These are phyloP conservation scores for Dendrolimus pini DNA, from an alignment of 2,888 invertebrate species.

Conservation along the genomic window DNA sequence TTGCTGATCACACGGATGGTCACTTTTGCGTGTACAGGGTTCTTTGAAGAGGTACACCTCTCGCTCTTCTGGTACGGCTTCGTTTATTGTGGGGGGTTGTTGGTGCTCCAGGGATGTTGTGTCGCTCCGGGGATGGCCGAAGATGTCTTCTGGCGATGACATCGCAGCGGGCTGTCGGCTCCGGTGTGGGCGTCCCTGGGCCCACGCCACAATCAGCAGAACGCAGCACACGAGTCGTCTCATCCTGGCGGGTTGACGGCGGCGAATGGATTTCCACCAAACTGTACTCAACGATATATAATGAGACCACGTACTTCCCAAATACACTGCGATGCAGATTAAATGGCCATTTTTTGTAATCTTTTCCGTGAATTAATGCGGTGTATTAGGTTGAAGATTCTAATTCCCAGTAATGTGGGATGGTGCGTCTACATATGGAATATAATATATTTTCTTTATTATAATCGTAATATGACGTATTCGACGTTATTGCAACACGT, in stretches of 20 bases:
- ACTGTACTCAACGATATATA: not conserved
- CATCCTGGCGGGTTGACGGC: not conserved
- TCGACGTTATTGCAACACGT: too few relatives aligned
- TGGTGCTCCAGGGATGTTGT: too few relatives aligned
- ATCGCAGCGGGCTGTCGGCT: not conserved
- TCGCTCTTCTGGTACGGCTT: not conserved
- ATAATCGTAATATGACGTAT: too few relatives aligned
- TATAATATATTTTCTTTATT: too few relatives aligned
- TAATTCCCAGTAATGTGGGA: not conserved
- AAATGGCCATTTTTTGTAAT: conserved; percentile 4
- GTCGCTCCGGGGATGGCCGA: too few relatives aligned
- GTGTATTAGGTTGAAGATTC: not conserved
- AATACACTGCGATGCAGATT: conserved; percentile 12
- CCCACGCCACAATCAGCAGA: not conserved
- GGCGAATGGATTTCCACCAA: not conserved
- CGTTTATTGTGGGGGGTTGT: too few relatives aligned
- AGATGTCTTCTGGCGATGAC: not conserved
- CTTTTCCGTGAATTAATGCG: conserved; percentile 2
- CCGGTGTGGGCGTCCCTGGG: not conserved
- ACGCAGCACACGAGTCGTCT: not conserved
- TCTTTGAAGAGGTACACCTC: not conserved
- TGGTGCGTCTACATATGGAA: not conserved
- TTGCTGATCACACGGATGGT: not conserved
- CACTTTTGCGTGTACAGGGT: not conserved
- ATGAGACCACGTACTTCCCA: conserved; percentile 9